Evolutionary conservation across 2,113 vertebrate genomes (phyloP).

Genomic region (Anhinga anhinga): DNA sequence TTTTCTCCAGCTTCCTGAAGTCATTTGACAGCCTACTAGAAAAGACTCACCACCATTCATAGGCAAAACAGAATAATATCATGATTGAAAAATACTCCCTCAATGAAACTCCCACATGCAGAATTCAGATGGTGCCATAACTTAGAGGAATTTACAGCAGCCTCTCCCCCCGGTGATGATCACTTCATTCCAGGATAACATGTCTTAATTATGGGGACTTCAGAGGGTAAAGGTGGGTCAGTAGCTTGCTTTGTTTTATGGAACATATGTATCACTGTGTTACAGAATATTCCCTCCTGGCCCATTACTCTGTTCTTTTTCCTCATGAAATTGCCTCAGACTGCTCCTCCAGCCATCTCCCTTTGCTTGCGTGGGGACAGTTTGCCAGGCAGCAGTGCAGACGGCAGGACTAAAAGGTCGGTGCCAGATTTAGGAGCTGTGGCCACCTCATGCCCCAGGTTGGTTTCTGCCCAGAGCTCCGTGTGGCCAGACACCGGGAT

Average conservation of each 20-base stretch:
- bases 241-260: slow-evolving; percentile 19
- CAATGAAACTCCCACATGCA: background rate
- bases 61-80: background rate
- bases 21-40: background rate
- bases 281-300: background rate
- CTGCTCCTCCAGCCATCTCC: background rate
- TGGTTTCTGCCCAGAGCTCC: background rate
- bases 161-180: background rate
- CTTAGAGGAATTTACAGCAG: background rate
- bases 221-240: background rate
- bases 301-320: slow-evolving; percentile 24
- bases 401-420: background rate
- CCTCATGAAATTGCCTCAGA: background rate
- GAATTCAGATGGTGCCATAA: background rate
- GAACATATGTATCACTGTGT: background rate
- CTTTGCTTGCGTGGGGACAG: background rate
- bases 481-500: rapidly evolving
- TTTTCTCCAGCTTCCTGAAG: background rate
- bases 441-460: background rate
- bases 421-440: background rate
- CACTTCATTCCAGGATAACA: background rate
- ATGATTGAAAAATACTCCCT: background rate
- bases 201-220: slow-evolving; percentile 12
- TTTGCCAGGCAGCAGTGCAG: background rate
- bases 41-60: background rate